Conservation (phyloP, 2,797 vertebrate species). For the Varecia variegata region DNA sequence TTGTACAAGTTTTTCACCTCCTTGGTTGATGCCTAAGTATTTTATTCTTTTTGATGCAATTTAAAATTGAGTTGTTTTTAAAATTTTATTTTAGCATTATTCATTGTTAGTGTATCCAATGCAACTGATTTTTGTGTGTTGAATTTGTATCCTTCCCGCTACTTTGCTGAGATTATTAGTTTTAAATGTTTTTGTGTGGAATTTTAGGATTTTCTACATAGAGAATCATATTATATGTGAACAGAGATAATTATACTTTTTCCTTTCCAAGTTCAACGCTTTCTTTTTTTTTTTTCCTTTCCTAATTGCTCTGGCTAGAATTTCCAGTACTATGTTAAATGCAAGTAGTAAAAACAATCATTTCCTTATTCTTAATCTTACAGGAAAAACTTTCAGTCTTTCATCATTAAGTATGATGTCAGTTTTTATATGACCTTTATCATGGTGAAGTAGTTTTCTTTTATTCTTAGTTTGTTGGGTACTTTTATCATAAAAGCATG, state of each 20-base stretch:
- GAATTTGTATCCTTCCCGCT: background rate
- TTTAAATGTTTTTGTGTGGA: background rate
- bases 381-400: background rate
- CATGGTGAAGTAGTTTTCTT: background rate
- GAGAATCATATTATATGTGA: background rate
- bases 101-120: background rate
- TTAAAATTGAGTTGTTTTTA: background rate
- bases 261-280: background rate
- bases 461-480: background rate
- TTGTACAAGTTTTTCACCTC: background rate
- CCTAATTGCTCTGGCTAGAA: background rate
- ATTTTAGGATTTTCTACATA: background rate
- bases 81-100: background rate
- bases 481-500: background rate
- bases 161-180: background rate
- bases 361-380: background rate
- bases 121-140: background rate
- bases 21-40: background rate
- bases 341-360: background rate
- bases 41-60: background rate
- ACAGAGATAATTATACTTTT: background rate
- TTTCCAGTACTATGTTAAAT: background rate
- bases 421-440: background rate
- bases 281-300: background rate
- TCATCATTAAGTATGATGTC: background rate